Evolutionary conservation across 2,888 invertebrate genomes (phyloP).

Genomic region (Cephus rjabovi): DNA sequence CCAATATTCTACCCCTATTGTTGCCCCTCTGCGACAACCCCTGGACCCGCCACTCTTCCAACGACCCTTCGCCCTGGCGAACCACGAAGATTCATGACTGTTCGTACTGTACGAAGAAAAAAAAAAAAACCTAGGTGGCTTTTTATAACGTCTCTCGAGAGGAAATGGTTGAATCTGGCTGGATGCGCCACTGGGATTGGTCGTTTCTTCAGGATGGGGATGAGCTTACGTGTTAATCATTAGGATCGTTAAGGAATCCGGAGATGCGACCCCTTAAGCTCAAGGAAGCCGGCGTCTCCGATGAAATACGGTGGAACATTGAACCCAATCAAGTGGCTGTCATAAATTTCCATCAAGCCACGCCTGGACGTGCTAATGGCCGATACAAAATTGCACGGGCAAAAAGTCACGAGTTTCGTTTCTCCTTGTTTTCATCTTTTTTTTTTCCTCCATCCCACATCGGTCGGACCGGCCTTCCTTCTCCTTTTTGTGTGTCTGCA

Average conservation of each 20-base stretch:
- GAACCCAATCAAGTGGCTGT: conserved; percentile 65
- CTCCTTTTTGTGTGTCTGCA: no score
- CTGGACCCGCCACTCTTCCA: no score
- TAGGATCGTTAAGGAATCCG: conserved; percentile 33
- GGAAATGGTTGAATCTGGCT: conserved; percentile 14
- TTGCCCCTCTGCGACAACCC: no score
- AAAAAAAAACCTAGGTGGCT: no score
- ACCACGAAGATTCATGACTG: no score
- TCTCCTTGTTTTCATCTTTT: no score
- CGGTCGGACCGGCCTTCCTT: no score
- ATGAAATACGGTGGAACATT: conserved; percentile 62
- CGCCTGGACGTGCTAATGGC: conserved; percentile 55
- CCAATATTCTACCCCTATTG: no score
- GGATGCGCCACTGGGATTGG: conserved; percentile 13
- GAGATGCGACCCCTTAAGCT: conserved; percentile 29
- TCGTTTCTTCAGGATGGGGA: conserved; percentile 24
- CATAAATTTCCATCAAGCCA: conserved; percentile 65
- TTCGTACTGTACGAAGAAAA: no score
- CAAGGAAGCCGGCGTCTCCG: conserved; percentile 18
- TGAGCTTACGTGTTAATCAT: conserved; percentile 35
- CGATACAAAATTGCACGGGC: conserved; percentile 54
- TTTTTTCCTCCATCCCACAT: no score
- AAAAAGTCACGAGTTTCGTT: not conserved
- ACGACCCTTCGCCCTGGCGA: no score
- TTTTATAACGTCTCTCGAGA: not conserved